These are phyloP conservation scores for Lasioglossum calceatum DNA, from an alignment of 2,888 invertebrate genomes.

Conservation along the genomic window DNA sequence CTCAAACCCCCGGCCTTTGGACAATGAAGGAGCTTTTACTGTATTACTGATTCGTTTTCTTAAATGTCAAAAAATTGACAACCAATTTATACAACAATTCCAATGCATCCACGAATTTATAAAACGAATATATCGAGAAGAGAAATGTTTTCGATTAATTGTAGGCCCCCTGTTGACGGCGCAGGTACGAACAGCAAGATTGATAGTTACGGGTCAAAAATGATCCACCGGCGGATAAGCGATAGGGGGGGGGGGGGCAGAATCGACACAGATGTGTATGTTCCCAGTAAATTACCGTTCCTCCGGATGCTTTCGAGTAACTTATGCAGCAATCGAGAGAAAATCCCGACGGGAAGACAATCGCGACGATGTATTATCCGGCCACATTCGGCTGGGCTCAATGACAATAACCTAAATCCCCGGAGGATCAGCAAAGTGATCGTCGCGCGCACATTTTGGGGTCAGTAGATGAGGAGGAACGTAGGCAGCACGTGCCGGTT, in stretches of 20 bases:
- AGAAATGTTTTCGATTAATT: background rate
- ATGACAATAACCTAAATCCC: slow-evolving; percentile 62
- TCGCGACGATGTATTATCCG: slow-evolving; percentile 33
- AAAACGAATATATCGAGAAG: background rate
- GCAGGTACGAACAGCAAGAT: background rate
- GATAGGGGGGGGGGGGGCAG: background rate
- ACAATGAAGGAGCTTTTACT: too few relatives aligned
- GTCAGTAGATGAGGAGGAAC: slow-evolving; percentile 62
- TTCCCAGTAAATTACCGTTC: background rate
- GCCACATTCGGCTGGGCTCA: slow-evolving; percentile 4
- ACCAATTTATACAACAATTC: background rate
- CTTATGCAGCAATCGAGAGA: slow-evolving; percentile 19
- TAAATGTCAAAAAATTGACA: background rate
- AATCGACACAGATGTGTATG: background rate
- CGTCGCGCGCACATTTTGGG: slow-evolving; percentile 54
- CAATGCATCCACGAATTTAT: background rate
- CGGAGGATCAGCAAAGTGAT: slow-evolving; percentile 54
- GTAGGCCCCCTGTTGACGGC: background rate
- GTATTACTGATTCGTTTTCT: too few relatives aligned
- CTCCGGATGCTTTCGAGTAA: background rate
- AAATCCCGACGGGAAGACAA: slow-evolving; percentile 25
- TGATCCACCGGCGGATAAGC: background rate
- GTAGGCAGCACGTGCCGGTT: slow-evolving; percentile 79
- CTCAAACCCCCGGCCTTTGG: too few relatives aligned
- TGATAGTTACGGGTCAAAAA: slow-evolving; percentile 6